Percentiles rank a stretch among this genome's conserved stretches.
Evolutionary conservation across 2,797 vertebrate species (phyloP).

Genomic region (Triplophysa yarkandensis): DNA sequence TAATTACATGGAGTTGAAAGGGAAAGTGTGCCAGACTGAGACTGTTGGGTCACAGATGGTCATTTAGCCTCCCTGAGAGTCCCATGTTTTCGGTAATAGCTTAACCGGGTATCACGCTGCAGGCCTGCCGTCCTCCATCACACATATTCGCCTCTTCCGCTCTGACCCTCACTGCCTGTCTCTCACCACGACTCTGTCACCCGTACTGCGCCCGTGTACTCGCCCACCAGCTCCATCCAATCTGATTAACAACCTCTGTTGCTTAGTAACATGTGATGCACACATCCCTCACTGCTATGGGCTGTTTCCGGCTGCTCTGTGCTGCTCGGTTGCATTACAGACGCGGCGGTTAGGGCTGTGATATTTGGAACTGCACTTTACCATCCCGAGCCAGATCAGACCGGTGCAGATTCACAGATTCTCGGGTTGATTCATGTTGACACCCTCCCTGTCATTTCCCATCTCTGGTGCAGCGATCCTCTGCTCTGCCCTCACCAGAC

Average conservation of each 20-base stretch:
- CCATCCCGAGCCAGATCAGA: slow-evolving; percentile 11
- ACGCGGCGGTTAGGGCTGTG: not conserved
- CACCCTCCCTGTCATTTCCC: slow-evolving; percentile 39
- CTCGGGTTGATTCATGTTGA: slow-evolving; percentile 50
- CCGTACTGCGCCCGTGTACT: slow-evolving; percentile 55
- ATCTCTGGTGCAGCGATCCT: slow-evolving; percentile 25
- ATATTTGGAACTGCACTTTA: slow-evolving; percentile 1
- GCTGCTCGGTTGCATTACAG: slow-evolving; percentile 8
- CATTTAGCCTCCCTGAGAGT: slow-evolving; percentile 78
- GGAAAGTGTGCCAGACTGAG: slow-evolving; percentile 62
- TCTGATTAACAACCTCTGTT: slow-evolving; percentile 58
- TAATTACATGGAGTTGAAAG: slow-evolving; percentile 40
- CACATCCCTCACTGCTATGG: not conserved
- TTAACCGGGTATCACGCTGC: slow-evolving; percentile 69
- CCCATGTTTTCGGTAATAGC: slow-evolving; percentile 67
- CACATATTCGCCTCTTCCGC: slow-evolving; percentile 50
- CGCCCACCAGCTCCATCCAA: slow-evolving; percentile 53
- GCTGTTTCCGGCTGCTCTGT: not conserved
- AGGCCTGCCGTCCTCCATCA: slow-evolving; percentile 59
- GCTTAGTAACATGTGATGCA: slow-evolving; percentile 23
- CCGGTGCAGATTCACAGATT: slow-evolving; percentile 43
- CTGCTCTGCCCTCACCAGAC: slow-evolving; percentile 38
- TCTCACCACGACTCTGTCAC: slow-evolving; percentile 57
- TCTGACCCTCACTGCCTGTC: slow-evolving; percentile 41
- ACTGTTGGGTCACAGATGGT: slow-evolving; percentile 76